These are phyloP conservation scores for Heterodera filipjevi DNA, from an alignment of 2,888 invertebrate species.

Conservation along the genomic window DNA sequence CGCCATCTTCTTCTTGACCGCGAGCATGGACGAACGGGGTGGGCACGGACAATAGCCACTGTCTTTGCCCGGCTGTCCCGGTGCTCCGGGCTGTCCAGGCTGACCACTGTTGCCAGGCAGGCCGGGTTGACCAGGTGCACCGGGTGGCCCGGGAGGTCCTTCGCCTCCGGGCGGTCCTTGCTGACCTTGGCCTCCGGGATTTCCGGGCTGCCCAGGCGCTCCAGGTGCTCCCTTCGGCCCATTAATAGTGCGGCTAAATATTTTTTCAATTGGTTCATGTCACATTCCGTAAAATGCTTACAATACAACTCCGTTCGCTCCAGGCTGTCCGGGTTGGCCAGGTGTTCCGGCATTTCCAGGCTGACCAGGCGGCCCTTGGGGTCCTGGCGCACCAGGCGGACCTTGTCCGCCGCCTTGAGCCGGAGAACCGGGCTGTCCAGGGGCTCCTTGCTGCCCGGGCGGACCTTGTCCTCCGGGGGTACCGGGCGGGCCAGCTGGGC, in stretches of 20 bases:
- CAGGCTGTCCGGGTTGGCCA: too few species aligned
- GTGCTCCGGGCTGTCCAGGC: not conserved
- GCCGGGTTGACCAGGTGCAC: conserved; percentile 25
- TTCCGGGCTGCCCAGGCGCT: conserved; percentile 1
- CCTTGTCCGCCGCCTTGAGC: too few species aligned
- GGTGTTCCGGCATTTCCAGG: too few species aligned
- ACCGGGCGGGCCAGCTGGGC: too few species aligned
- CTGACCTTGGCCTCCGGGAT: not conserved
- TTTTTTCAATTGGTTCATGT: not conserved
- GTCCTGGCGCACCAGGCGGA: too few species aligned
- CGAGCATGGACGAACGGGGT: conserved; percentile 3
- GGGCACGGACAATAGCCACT: conserved; percentile 36
- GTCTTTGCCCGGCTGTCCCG: conserved; percentile 5
- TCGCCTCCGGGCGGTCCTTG: not conserved
- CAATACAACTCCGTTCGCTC: too few species aligned
- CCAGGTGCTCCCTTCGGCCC: conserved; percentile 1
- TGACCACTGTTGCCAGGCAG: not conserved
- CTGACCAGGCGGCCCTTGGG: too few species aligned
- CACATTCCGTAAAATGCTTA: too few species aligned
- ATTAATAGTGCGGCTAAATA: not conserved
- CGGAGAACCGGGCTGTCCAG: too few species aligned
- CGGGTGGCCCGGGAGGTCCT: conserved; percentile 29
- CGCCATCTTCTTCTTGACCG: not conserved
- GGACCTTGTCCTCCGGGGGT: too few species aligned
- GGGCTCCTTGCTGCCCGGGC: too few species aligned